These are phyloP conservation scores for Calycopis cecrops DNA, from an alignment of 1,140 invertebrate species.

Conservation along the genomic window DNA sequence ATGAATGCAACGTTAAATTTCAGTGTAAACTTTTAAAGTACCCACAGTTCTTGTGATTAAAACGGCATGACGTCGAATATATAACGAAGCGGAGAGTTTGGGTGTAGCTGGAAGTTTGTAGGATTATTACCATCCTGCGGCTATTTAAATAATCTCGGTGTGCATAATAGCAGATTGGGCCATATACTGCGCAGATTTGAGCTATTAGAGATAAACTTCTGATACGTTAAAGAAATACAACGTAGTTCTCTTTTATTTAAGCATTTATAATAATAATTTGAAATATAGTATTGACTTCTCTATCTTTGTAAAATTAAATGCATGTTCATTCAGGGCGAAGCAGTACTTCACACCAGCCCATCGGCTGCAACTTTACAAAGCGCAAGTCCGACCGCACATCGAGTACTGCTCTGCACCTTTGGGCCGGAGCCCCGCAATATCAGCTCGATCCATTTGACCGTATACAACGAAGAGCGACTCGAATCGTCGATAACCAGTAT, in stretches of 20 bases:
- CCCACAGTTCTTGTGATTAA: not conserved
- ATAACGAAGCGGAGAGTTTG: no score
- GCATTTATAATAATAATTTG: not conserved
- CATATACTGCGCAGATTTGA: constrained; percentile 6
- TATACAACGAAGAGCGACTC: no score
- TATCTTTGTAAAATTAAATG: no score
- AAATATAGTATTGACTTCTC: not conserved
- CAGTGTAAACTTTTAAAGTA: constrained; percentile 5
- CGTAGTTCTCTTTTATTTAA: not conserved
- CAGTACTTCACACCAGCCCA: no score
- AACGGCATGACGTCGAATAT: constrained; percentile 1
- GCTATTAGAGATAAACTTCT: constrained; percentile 7
- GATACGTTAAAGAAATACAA: not conserved
- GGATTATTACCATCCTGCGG: constrained; percentile 7
- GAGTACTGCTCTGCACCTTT: no score
- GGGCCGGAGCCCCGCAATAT: no score
- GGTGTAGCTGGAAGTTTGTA: not conserved
- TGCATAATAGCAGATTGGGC: not conserved
- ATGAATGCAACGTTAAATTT: not conserved
- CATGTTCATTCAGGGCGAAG: no score
- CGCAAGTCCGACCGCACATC: no score
- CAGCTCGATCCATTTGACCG: no score
- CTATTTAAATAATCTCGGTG: constrained; percentile 6
- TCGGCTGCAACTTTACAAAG: no score
- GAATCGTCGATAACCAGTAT: no score